phyloP scores from a whole-genome alignment of 2,113 vertebrate genomes.

The Neolamprologus falcicula region DNA sequence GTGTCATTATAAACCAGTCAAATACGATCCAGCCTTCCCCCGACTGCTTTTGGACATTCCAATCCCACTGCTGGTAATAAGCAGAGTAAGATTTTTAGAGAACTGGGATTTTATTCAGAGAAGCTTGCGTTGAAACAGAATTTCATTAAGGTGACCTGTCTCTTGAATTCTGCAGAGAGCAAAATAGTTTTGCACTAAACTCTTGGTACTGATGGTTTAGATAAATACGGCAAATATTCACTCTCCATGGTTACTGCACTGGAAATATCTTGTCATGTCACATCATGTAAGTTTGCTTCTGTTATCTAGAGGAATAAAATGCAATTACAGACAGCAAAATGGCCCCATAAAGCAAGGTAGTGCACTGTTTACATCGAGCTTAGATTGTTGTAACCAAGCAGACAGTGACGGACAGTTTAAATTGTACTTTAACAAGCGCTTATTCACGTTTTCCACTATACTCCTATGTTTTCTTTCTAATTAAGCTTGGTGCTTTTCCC shows the following conservation, averaged over 20 bases:
- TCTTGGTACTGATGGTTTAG: not conserved
- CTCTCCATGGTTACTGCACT: not conserved
- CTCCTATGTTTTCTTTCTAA: not conserved
- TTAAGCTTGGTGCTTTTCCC: not conserved
- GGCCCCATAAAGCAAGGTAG: not conserved
- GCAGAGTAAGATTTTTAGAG: not conserved
- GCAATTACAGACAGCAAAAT: not conserved
- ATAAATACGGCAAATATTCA: not conserved
- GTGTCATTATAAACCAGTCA: not conserved
- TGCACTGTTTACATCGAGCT: not conserved
- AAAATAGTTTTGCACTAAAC: not conserved
- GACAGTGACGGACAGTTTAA: not conserved
- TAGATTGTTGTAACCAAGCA: not conserved
- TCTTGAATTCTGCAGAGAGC: not conserved
- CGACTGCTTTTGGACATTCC: not conserved
- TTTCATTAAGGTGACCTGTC: not conserved
- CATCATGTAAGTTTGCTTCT: not conserved
- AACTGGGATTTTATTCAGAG: not conserved
- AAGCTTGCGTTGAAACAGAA: not conserved
- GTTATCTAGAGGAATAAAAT: not conserved
- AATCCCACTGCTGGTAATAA: not conserved
- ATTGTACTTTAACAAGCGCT: not conserved
- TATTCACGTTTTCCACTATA: not conserved
- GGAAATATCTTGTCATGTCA: not conserved
- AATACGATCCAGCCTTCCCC: not conserved